phyloP scores from a whole-genome alignment of 2,888 invertebrate species.

The Aleiodes leptofemur region DNA sequence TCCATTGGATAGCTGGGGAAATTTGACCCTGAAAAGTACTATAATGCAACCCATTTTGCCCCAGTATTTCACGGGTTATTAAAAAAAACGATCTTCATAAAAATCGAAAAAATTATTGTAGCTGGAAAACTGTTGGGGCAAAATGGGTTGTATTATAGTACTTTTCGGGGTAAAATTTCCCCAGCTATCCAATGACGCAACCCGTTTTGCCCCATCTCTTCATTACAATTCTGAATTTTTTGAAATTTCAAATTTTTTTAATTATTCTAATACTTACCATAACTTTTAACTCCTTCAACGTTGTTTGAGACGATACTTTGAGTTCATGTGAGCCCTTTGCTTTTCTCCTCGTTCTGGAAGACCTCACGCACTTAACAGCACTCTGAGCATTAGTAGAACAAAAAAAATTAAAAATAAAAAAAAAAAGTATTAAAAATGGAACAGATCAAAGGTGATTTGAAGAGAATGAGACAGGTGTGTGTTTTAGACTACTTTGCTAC shows the following conservation, averaged over 20 bases:
- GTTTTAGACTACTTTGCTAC: slow-evolving; percentile 44
- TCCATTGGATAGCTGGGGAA: too few species aligned
- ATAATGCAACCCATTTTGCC: too few species aligned
- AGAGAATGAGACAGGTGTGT: slow-evolving; percentile 36
- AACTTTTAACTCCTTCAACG: slow-evolving; percentile 69
- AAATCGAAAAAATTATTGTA: too few species aligned
- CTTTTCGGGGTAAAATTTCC: too few species aligned
- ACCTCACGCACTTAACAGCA: slow-evolving; percentile 65
- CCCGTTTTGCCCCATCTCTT: background rate
- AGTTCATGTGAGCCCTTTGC: slow-evolving; percentile 70
- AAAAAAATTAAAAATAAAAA: slow-evolving; percentile 29
- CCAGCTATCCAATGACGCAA: too few species aligned
- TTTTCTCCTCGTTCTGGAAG: slow-evolving; percentile 69
- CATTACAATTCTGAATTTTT: background rate
- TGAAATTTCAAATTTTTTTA: background rate
- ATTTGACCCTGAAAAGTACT: too few species aligned
- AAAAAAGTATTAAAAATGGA: slow-evolving; percentile 35
- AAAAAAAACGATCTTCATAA: background rate
- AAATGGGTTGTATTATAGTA: too few species aligned
- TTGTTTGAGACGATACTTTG: slow-evolving; percentile 70
- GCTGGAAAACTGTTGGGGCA: too few species aligned
- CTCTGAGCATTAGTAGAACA: slow-evolving; percentile 53
- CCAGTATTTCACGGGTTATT: too few species aligned
- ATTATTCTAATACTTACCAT: slow-evolving; percentile 63
- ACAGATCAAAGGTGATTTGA: slow-evolving; percentile 43